A percentile compares a stretch with the other conserved stretches of the same genome.
phyloP scores from a whole-genome alignment of 2,888 invertebrate species.

The Diarsia mendica region DNA sequence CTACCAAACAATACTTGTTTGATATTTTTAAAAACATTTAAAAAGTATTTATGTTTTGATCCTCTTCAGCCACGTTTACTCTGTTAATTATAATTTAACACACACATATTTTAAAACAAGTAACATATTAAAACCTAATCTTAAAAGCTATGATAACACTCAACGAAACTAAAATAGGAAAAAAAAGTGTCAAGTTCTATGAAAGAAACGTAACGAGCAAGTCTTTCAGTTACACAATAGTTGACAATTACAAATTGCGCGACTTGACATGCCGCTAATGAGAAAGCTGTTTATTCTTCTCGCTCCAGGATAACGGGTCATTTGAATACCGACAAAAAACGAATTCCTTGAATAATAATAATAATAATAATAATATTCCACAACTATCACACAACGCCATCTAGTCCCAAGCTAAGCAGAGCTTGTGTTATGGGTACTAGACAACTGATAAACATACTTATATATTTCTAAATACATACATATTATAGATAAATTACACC shows the following conservation, averaged over 20 bases:
- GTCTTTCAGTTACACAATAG: slow-evolving; percentile 34
- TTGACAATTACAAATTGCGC: slow-evolving; percentile 37
- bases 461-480: too few relatives aligned
- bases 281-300: slow-evolving; percentile 10
- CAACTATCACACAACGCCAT: too few relatives aligned
- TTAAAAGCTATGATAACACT: neutral
- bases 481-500: too few relatives aligned
- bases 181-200: neutral
- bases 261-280: slow-evolving; percentile 13
- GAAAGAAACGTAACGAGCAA: slow-evolving; percentile 11
- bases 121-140: neutral
- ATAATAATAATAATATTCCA: too few relatives aligned
- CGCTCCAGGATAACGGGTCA: neutral
- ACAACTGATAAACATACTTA: too few relatives aligned
- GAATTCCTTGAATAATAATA: neutral
- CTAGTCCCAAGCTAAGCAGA: too few relatives aligned
- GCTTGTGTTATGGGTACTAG: too few relatives aligned
- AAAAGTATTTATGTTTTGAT: neutral
- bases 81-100: neutral
- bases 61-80: neutral
- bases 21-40: neutral
- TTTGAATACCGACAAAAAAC: neutral
- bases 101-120: neutral
- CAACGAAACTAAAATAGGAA: neutral
- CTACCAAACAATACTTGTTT: neutral